These are phyloP conservation scores for Trachymyrmex cornetzi DNA, from an alignment of 1,140 invertebrate species.

Conservation along the genomic window DNA sequence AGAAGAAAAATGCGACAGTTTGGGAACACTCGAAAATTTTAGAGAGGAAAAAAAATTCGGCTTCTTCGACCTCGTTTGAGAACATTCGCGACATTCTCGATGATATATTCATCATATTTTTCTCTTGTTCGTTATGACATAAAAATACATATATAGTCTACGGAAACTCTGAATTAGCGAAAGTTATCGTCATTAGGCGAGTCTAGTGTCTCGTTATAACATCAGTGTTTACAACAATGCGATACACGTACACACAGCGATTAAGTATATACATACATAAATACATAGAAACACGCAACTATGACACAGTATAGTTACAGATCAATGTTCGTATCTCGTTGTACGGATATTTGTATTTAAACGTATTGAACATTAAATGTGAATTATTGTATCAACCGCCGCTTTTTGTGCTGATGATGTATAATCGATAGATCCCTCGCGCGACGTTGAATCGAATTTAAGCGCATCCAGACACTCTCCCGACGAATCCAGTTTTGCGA, in stretches of 20 bases:
- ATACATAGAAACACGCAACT: conserved; percentile 55
- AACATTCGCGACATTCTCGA: conserved; percentile 75
- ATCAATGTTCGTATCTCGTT: conserved; percentile 62
- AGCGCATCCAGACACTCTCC: not conserved
- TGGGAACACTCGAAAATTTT: not conserved
- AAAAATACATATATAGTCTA: conserved; percentile 13
- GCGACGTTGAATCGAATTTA: conserved; percentile 30
- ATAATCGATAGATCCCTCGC: conserved; percentile 20
- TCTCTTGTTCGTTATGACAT: conserved; percentile 58
- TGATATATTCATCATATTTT: conserved; percentile 73
- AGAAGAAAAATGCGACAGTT: not conserved
- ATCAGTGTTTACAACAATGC: conserved; percentile 4
- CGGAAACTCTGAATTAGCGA: conserved; percentile 50
- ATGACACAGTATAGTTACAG: conserved; percentile 59
- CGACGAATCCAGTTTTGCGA: conserved; percentile 4
- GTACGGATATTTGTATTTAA: conserved; percentile 69
- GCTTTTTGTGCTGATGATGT: conserved; percentile 72
- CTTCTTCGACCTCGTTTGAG: conserved; percentile 57
- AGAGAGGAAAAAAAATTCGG: conserved; percentile 33
- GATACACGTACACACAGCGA: not conserved
- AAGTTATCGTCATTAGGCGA: conserved; percentile 39
- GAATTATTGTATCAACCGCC: conserved; percentile 41
- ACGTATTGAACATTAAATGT: conserved; percentile 58
- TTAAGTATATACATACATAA: conserved; percentile 50
- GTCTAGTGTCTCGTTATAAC: conserved; percentile 33